Evolutionary conservation across 2,888 invertebrate genomes (phyloP).

Genomic region (Octonoba sinensis): DNA sequence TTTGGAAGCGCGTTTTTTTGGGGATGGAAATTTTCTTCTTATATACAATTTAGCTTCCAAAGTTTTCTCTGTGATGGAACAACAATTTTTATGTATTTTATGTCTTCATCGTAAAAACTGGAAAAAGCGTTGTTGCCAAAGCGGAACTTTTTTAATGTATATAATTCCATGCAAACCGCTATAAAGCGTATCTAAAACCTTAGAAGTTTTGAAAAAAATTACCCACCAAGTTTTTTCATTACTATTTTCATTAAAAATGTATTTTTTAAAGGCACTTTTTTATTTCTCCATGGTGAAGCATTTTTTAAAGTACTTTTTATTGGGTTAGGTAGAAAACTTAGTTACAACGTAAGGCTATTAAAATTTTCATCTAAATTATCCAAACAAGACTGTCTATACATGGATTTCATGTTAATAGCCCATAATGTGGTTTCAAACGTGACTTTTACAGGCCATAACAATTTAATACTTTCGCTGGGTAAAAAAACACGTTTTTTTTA

Average conservation of each 20-base stretch:
- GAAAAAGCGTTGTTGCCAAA: not conserved
- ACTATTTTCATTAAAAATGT: slow-evolving; percentile 5
- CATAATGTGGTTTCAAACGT: slow-evolving; percentile 24
- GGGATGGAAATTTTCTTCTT: slow-evolving; percentile 31
- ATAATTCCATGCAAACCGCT: slow-evolving; percentile 9
- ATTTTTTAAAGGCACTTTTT: slow-evolving; percentile 22
- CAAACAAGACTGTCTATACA: slow-evolving; percentile 12
- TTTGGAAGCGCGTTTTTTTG: slow-evolving; percentile 5
- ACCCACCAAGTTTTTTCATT: not conserved
- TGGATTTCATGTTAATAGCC: slow-evolving; percentile 40
- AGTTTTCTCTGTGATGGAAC: slow-evolving; percentile 33
- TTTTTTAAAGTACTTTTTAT: slow-evolving; percentile 21
- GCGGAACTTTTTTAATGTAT: slow-evolving; percentile 44
- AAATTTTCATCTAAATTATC: slow-evolving; percentile 46
- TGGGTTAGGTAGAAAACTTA: slow-evolving; percentile 18
- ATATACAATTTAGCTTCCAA: slow-evolving; percentile 19
- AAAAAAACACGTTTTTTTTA: slow-evolving; percentile 11
- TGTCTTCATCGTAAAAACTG: slow-evolving; percentile 32
- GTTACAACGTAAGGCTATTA: slow-evolving; percentile 40
- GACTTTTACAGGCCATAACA: slow-evolving; percentile 31
- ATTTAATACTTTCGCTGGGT: slow-evolving; percentile 14
- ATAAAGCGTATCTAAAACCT: slow-evolving; percentile 39
- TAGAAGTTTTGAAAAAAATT: not conserved
- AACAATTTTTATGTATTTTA: slow-evolving; percentile 45
- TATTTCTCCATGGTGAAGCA: not conserved